Percentiles rank a stretch among this genome's conserved stretches.
phyloP scores from a whole-genome alignment of 2,113 vertebrate genomes.

The Baryphthengus martii region DNA sequence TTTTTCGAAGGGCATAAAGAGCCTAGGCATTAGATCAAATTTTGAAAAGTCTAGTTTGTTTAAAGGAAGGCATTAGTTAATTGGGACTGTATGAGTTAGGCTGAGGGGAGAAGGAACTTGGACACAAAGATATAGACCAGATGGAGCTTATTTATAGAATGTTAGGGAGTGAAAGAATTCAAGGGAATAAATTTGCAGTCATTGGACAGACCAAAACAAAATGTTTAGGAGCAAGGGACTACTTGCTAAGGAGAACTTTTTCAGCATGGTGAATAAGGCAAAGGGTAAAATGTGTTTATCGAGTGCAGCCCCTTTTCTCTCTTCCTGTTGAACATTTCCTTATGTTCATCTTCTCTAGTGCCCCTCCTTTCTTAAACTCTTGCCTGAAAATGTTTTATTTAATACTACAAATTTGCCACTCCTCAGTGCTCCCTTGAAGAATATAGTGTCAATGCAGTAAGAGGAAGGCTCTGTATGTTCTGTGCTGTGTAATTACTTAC shows the following conservation, averaged over 20 bases:
- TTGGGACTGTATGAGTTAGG: background rate
- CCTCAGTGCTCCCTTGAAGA: background rate
- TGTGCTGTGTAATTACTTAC: constrained; percentile 46
- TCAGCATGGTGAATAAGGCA: background rate
- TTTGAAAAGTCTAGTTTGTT: constrained; percentile 39
- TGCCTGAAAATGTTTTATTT: constrained; percentile 4
- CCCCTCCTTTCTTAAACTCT: background rate
- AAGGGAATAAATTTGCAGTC: constrained; percentile 23
- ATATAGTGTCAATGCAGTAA: background rate
- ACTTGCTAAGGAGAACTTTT: background rate
- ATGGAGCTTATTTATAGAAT: constrained; percentile 51
- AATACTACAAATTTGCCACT: background rate
- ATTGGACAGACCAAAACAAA: constrained; percentile 36
- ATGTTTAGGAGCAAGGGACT: constrained; percentile 24
- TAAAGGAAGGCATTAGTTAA: constrained; percentile 25
- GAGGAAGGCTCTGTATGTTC: constrained; percentile 14
- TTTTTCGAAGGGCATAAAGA: background rate
- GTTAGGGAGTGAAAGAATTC: constrained; percentile 38
- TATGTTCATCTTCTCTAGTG: background rate
- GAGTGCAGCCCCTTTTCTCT: background rate
- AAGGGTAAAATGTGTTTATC: background rate
- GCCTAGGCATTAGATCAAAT: constrained; percentile 21
- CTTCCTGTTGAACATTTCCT: background rate
- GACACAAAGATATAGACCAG: constrained; percentile 29
- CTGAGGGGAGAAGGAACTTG: background rate